Base-by-base conservation (phyloP, 2,113 vertebrate genomes). In the Neomonachus schauinslandi region DNA sequence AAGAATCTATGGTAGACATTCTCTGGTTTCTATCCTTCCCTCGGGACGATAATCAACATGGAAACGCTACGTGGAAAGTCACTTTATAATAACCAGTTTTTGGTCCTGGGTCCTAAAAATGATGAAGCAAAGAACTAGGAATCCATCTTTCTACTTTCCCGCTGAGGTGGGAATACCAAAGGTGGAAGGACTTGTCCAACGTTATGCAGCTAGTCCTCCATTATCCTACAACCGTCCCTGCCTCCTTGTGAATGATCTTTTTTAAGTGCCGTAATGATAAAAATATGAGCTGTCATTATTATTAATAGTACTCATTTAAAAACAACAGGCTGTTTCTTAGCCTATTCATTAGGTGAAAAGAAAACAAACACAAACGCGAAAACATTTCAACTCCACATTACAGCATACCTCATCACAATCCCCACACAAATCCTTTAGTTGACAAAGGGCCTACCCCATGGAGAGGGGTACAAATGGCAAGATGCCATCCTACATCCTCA, bases 241-340 rank as follows among this genome's bases (percentile, higher is more conserved):
- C 51, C n/a, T 94, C 59, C 79, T 83, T 51, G n/a, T 11, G 63
- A 95, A 92, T 42, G 59, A 74, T 85, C 95, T 92, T 91, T 92
- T 94, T 94, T 36, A 96, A 94, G 95, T 46, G 55, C 26, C 87
- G 2, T 46, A 92, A 95, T 82, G 94, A 95, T 76, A 95, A 97
- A 97, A 97, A 92, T 92, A 81, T 77, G 88, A 94, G 88, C 69
- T 86, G 55, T 86, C 94, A 95, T 92, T 51, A 92, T 97, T 96
- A 98, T 95, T 95, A 95, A 96, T 69, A 90, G 87, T 42, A 81
- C 57, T 96, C 92, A 79, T 80, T 97, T 97, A 81, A 96, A 96
- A 98, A 94, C 86, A 96, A 95, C 76, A 89, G 76, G 86, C 87
- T 74, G 42, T 89, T 89, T 89, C 88, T 92, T 94, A 86, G 79